phyloP scores from a whole-genome alignment of 2,113 vertebrate genomes.

The Perca fluviatilis region DNA sequence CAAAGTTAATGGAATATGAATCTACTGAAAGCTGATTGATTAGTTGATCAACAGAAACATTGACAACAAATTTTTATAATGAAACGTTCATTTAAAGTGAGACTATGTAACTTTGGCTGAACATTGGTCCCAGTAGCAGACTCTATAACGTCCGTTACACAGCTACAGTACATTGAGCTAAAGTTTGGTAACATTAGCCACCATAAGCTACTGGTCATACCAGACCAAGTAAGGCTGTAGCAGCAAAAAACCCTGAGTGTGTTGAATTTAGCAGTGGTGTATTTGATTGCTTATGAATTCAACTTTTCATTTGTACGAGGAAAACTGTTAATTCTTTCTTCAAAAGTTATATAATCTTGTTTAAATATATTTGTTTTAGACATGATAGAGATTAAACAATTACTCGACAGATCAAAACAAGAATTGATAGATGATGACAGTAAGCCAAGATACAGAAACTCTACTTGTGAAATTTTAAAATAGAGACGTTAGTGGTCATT shows the following conservation, averaged over 20 bases:
- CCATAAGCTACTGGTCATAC: neutral
- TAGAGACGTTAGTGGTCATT: constrained; percentile 44
- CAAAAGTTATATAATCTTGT: neutral
- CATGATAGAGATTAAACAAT: neutral
- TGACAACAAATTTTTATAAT: neutral
- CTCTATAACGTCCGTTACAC: too few relatives aligned
- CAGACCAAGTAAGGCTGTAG: neutral
- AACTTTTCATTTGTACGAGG: neutral
- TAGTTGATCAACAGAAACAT: neutral
- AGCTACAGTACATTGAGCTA: too few relatives aligned
- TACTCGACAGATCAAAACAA: neutral
- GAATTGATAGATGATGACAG: neutral
- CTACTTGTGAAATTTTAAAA: constrained; percentile 27
- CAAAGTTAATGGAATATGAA: neutral
- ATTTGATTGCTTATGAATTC: neutral
- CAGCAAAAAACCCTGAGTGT: neutral
- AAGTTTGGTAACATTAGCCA: neutral
- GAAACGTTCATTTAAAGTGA: neutral
- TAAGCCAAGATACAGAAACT: neutral
- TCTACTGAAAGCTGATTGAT: neutral
- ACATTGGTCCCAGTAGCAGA: too few relatives aligned
- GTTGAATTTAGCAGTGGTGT: neutral
- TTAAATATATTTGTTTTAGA: neutral
- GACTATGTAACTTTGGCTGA: too few relatives aligned
- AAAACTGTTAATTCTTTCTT: neutral